Conservation (phyloP, 2,888 invertebrate genomes). For the Nephrotoma guestfalica region DNA sequence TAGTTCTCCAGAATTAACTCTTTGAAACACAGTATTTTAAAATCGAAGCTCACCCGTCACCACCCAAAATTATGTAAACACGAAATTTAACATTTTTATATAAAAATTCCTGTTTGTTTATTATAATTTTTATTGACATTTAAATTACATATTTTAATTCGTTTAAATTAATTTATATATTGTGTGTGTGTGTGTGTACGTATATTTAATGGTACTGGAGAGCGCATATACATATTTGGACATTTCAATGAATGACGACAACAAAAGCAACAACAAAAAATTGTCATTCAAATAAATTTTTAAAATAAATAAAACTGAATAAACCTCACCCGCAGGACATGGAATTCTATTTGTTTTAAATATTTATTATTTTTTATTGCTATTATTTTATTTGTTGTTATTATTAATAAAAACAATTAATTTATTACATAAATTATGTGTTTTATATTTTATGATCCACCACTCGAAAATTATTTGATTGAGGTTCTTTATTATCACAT, state of each 20-base stretch:
- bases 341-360: not conserved
- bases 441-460: not conserved
- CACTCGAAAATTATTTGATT: not conserved
- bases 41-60: no score
- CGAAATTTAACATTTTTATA: no score
- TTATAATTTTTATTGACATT: not conserved
- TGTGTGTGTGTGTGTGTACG: not conserved
- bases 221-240: not conserved
- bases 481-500: not conserved
- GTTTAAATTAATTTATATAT: not conserved
- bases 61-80: no score
- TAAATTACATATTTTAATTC: not conserved
- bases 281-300: not conserved
- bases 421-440: not conserved
- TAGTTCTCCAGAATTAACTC: no score
- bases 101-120: not conserved
- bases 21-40: no score
- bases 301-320: not conserved
- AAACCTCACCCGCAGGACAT: not conserved
- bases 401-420: not conserved
- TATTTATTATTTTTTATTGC: not conserved
- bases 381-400: not conserved
- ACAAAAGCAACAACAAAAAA: not conserved
- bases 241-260: not conserved
- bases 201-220: not conserved